phyloP scores from a whole-genome alignment of 1,140 invertebrate genomes.

The Heliconius eleuchia region DNA sequence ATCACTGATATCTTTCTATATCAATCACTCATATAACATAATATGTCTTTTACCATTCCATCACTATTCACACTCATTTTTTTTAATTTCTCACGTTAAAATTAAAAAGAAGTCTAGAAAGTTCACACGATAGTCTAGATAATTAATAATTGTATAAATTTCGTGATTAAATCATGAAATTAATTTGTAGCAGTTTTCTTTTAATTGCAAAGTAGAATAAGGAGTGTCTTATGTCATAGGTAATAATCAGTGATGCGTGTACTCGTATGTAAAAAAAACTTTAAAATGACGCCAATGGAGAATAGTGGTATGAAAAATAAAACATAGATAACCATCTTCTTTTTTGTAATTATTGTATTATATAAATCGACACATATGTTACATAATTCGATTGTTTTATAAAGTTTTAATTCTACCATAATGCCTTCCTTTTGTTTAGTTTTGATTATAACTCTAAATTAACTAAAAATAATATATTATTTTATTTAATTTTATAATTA shows the following conservation, averaged over 20 bases:
- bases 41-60: no score
- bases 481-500: no score
- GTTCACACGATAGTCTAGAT: neutral
- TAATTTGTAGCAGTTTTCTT: neutral
- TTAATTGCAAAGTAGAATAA: no score
- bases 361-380: neutral
- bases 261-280: neutral
- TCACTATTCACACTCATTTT: neutral
- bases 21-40: no score
- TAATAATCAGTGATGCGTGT: neutral
- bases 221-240: no score
- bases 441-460: no score
- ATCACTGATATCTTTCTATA: no score
- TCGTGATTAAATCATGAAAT: neutral
- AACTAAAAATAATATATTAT: no score
- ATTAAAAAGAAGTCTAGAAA: neutral
- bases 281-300: neutral
- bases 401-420: neutral
- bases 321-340: neutral
- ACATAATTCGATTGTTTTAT: neutral
- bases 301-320: neutral
- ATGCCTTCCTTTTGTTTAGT: no score
- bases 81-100: neutral
- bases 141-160: neutral
- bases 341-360: neutral